Evolutionary conservation across 2,888 invertebrate genomes (phyloP).

Genomic region (Ypsolopha scabrella): DNA sequence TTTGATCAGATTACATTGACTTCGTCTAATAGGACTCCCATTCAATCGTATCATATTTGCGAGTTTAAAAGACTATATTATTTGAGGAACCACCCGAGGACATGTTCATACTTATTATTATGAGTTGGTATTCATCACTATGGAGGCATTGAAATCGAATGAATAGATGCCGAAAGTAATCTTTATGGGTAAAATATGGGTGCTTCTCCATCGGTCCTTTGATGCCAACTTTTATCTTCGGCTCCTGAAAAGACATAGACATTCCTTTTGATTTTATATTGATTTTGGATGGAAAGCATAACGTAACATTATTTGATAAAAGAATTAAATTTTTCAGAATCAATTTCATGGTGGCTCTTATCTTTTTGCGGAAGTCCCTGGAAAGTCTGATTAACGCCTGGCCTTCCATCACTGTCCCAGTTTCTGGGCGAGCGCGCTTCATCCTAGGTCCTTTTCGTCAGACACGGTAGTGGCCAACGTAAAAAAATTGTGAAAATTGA

Average conservation of each 20-base stretch:
- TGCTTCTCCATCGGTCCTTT: background rate
- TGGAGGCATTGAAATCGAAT: slow-evolving; percentile 42
- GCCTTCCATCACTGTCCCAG: too few species aligned
- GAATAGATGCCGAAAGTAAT: slow-evolving; percentile 53
- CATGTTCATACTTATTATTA: slow-evolving; percentile 43
- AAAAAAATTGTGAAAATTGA: background rate
- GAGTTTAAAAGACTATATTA: background rate
- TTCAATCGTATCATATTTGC: background rate
- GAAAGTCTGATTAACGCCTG: too few species aligned
- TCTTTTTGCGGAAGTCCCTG: too few species aligned
- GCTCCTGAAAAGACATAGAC: too few species aligned
- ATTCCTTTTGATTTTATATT: too few species aligned
- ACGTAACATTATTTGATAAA: too few species aligned
- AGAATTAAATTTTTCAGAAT: too few species aligned
- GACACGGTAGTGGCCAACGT: background rate
- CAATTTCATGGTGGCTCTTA: too few species aligned
- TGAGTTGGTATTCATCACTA: slow-evolving; percentile 55
- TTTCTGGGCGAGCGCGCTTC: too few species aligned
- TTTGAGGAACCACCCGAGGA: slow-evolving; percentile 36
- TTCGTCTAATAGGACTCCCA: background rate
- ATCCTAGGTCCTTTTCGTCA: too few species aligned
- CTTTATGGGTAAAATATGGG: slow-evolving; percentile 12
- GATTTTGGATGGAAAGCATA: too few species aligned
- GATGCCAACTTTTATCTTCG: background rate
- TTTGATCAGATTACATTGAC: too few species aligned